These are phyloP conservation scores for Mungos mungo DNA, from an alignment of 2,113 vertebrate genomes.

Conservation along the genomic window DNA sequence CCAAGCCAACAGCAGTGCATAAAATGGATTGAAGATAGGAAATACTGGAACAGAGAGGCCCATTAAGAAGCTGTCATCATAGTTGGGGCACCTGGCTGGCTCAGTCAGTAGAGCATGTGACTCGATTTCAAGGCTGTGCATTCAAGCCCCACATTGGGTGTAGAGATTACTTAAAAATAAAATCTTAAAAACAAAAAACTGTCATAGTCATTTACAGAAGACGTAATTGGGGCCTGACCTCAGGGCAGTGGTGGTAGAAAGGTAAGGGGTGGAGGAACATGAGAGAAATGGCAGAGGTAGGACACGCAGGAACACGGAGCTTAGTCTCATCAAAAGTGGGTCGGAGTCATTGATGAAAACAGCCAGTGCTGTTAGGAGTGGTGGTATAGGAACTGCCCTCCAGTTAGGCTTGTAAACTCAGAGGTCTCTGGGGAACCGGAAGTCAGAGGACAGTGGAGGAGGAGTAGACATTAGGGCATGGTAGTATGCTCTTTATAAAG, in stretches of 20 bases:
- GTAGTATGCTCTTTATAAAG: background rate
- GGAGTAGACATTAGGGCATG: fast-evolving
- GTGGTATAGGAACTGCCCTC: background rate
- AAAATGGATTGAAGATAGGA: background rate
- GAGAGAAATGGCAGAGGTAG: background rate
- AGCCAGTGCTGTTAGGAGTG: background rate
- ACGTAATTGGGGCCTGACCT: background rate
- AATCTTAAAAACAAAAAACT: background rate
- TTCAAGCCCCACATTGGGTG: background rate
- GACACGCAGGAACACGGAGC: background rate
- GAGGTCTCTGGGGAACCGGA: background rate
- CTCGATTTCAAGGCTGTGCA: background rate
- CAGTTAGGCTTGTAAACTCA: background rate
- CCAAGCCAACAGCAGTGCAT: background rate
- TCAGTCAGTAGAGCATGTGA: background rate
- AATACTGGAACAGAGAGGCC: background rate
- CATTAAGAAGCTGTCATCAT: background rate
- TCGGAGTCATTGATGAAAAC: background rate
- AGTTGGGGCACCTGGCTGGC: background rate
- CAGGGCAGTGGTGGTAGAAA: background rate
- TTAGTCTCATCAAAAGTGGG: background rate
- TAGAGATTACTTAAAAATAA: background rate
- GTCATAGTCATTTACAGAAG: background rate
- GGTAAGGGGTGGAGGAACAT: background rate
- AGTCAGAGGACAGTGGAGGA: background rate